Evolutionary conservation across 2,113 vertebrate species (phyloP).

Genomic region (Corvus moneduloides): DNA sequence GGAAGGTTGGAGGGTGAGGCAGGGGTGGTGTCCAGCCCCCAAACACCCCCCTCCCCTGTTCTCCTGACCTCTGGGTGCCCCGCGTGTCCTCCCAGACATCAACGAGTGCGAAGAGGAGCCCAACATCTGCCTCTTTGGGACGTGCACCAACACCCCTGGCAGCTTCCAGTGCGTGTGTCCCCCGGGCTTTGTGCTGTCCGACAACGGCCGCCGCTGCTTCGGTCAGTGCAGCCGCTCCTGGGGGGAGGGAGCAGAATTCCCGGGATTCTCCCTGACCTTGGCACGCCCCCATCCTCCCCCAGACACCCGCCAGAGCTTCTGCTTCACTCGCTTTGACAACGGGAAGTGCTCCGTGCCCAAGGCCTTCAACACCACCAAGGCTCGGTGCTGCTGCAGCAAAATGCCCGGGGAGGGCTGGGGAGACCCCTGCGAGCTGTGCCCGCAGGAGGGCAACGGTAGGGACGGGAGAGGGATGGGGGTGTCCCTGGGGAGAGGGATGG

Average conservation of each 20-base stretch:
- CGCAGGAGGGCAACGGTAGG: slow-evolving; percentile 83
- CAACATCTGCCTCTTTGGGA: slow-evolving; percentile 89
- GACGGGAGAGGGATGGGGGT: rapidly evolving
- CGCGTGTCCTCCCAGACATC: slow-evolving; percentile 76
- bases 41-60: background rate
- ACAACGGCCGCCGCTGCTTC: slow-evolving; percentile 87
- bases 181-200: slow-evolving; percentile 86
- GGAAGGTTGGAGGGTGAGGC: background rate
- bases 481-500: background rate
- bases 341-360: slow-evolving; percentile 90
- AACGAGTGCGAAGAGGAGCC: slow-evolving; percentile 88
- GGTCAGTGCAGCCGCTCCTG: slow-evolving; percentile 71
- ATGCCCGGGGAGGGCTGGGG: slow-evolving; percentile 94
- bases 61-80: background rate
- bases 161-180: slow-evolving; percentile 92
- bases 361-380: slow-evolving; percentile 91
- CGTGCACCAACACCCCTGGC: slow-evolving; percentile 88
- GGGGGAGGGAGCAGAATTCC: background rate
- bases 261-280: background rate
- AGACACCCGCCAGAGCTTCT: slow-evolving; percentile 93
- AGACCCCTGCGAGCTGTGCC: slow-evolving; percentile 93
- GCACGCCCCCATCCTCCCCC: background rate
- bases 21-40: background rate
- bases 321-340: slow-evolving; percentile 89
- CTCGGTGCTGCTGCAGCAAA: slow-evolving; percentile 92